A percentile compares a stretch with the other conserved stretches of the same genome.
These are phyloP conservation scores for Ginglymostoma cirratum DNA, from an alignment of 2,113 vertebrate species.

Conservation along the genomic window DNA sequence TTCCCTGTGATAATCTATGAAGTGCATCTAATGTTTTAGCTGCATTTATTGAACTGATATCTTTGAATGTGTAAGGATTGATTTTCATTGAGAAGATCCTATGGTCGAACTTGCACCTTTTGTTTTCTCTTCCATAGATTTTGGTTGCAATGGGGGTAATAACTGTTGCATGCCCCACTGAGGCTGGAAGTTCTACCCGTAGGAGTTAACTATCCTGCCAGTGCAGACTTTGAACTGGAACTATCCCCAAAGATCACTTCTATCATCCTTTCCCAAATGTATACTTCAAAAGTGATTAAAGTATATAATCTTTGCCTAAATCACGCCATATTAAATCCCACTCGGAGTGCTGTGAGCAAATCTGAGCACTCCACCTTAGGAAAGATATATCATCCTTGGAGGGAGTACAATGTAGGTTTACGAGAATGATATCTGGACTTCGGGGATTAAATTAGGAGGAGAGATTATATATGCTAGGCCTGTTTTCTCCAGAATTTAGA, in stretches of 20 bases:
- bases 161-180: background rate
- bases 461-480: no score
- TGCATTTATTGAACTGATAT: background rate
- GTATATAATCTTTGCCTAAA: background rate
- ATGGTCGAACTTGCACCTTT: background rate
- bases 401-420: no score
- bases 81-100: background rate
- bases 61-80: background rate
- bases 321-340: background rate
- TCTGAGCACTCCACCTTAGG: no score
- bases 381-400: no score
- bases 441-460: no score
- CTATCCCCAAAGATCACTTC: background rate
- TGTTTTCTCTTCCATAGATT: background rate
- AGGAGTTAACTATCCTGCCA: background rate
- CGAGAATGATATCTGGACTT: no score
- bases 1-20: no score
- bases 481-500: no score
- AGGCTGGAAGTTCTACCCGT: background rate
- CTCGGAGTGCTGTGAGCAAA: no score
- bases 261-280: background rate
- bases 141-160: background rate
- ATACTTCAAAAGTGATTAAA: background rate
- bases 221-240: background rate
- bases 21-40: background rate